These are phyloP conservation scores for Nasonia vitripennis DNA, from an alignment of 1,140 invertebrate genomes.

Conservation along the genomic window DNA sequence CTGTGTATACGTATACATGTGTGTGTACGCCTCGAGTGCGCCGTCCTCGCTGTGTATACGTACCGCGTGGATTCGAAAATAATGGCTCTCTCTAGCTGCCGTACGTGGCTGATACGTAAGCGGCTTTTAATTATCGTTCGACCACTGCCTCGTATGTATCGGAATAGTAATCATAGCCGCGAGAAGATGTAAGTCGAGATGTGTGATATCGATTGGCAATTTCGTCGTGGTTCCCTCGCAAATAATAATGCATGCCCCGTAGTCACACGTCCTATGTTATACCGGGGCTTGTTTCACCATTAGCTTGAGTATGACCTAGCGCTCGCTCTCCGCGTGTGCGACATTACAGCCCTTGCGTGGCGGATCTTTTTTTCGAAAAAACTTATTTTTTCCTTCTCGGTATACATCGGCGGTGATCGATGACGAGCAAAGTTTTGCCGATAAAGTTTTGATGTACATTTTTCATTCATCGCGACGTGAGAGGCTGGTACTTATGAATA, in stretches of 20 bases:
- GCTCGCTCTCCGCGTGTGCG: neutral
- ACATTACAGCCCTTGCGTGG: neutral
- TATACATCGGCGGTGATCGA: neutral
- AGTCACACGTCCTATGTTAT: neutral
- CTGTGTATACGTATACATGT: neutral
- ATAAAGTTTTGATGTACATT: no score
- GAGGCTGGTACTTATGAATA: no score
- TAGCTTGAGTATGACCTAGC: slow-evolving; percentile 26
- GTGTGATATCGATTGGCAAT: neutral
- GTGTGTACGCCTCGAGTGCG: neutral
- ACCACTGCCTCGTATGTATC: no score
- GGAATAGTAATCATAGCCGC: no score
- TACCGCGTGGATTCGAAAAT: neutral
- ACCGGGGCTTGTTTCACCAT: neutral
- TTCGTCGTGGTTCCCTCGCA: neutral
- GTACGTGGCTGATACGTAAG: no score
- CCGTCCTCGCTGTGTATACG: neutral
- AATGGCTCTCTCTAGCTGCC: neutral
- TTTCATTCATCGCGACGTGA: no score
- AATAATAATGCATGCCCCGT: neutral
- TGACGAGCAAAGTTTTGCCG: slow-evolving; percentile 7
- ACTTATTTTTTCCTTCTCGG: neutral
- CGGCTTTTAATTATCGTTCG: no score
- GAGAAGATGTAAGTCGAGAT: neutral
- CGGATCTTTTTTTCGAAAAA: no score